Evolutionary conservation across 2,113 vertebrate species (phyloP).

Genomic region (Lonchura striata): DNA sequence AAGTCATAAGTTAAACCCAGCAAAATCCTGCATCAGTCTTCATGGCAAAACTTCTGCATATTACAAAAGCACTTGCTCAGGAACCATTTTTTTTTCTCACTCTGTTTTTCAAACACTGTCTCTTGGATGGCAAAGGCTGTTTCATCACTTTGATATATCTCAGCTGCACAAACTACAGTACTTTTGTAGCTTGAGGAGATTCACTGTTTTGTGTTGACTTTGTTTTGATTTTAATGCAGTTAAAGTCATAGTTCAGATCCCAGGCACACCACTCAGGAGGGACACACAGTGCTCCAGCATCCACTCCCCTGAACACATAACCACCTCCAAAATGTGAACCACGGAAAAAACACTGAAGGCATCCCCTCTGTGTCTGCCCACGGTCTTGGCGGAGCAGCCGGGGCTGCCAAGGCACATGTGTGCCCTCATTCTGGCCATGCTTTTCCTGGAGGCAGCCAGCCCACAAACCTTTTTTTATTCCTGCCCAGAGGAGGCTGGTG

Average conservation of each 20-base stretch:
- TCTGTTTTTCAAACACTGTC: background rate
- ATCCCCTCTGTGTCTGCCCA: background rate
- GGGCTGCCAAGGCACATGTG: background rate
- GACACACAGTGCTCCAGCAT: background rate
- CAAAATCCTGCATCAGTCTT: background rate
- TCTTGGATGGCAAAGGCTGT: background rate
- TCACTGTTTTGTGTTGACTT: background rate
- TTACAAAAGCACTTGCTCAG: background rate
- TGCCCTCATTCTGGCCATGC: background rate
- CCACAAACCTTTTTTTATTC: background rate
- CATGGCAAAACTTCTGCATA: background rate
- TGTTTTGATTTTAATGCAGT: background rate
- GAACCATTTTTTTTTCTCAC: background rate
- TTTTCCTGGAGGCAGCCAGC: background rate
- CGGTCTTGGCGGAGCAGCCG: background rate
- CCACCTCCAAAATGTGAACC: background rate
- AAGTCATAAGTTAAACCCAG: background rate
- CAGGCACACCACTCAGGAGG: background rate
- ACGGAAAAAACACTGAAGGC: background rate
- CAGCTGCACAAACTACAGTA: background rate
- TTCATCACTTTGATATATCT: background rate
- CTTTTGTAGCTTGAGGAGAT: background rate
- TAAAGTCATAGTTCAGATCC: background rate
- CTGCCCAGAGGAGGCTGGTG: background rate
- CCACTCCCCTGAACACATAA: background rate